Conservation (phyloP, 2,113 vertebrate species). For the Eubucco bourcierii region DNA sequence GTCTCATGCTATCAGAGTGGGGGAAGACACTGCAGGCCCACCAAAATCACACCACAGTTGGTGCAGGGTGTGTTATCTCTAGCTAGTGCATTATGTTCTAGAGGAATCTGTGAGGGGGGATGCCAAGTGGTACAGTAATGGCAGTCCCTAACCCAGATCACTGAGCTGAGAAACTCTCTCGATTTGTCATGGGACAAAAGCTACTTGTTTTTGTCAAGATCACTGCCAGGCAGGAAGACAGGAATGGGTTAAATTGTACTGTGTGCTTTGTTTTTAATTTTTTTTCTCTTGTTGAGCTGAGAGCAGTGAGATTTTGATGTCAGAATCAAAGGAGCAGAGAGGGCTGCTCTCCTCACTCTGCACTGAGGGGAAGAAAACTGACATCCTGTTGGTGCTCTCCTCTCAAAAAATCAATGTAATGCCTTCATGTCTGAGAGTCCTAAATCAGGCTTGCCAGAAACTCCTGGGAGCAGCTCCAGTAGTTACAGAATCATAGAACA, state of each 20-base stretch:
- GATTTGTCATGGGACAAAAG: not conserved
- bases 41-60: not conserved
- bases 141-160: not conserved
- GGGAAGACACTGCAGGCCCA: fast-evolving
- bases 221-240: not conserved
- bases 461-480: not conserved
- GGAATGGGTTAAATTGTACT: slow-evolving; percentile 19
- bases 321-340: slow-evolving; percentile 2
- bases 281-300: slow-evolving; percentile 12
- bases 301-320: slow-evolving; percentile 30
- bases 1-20: not conserved
- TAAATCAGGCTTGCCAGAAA: not conserved
- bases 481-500: too few relatives aligned
- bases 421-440: not conserved
- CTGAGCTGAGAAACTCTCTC: not conserved
- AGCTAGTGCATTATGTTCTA: not conserved
- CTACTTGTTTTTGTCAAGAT: not conserved
- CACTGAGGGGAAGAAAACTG: not conserved
- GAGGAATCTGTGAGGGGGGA: not conserved
- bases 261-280: not conserved
- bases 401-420: slow-evolving; percentile 16
- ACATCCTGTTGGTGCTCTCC: not conserved
- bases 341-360: not conserved
- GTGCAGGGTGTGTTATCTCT: not conserved
- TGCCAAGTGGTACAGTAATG: not conserved